Percentiles rank a stretch among this genome's conserved stretches.
These are phyloP conservation scores for Artibeus jamaicensis DNA, from an alignment of 2,797 vertebrate genomes.

Conservation along the genomic window DNA sequence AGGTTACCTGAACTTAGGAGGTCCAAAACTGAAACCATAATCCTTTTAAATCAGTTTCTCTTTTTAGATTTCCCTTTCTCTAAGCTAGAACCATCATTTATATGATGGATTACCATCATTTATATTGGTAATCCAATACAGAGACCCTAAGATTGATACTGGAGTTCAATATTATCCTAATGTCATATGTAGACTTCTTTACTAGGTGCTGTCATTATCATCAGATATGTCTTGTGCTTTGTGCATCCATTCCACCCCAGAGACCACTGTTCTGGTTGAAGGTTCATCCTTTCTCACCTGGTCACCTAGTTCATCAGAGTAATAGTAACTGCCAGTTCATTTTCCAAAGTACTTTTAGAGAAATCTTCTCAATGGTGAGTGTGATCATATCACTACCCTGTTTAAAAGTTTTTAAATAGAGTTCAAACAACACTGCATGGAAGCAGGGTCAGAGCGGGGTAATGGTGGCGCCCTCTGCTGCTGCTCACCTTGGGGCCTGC, in stretches of 20 bases:
- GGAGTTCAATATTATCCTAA: not conserved
- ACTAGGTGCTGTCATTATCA: accelerated
- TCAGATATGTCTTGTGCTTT: accelerated
- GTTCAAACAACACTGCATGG: not conserved
- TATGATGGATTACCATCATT: not conserved
- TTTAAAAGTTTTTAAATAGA: not conserved
- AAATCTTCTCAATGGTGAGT: not conserved
- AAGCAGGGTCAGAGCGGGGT: no score
- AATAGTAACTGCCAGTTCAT: not conserved
- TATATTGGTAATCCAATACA: not conserved
- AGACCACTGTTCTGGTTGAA: no score
- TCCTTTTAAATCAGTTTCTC: not conserved
- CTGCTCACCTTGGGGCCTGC: no score
- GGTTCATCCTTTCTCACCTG: not conserved
- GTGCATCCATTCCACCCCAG: accelerated
- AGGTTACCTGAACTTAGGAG: not conserved
- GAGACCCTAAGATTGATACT: accelerated
- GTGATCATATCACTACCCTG: not conserved
- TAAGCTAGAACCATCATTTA: not conserved
- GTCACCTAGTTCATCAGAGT: not conserved
- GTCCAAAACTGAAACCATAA: not conserved
- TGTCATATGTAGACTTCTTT: not conserved
- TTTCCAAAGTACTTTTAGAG: not conserved
- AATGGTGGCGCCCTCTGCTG: no score
- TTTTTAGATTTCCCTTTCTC: not conserved